Evolutionary conservation across 2,113 vertebrate species (phyloP).

Genomic region (Albula glossodonta): DNA sequence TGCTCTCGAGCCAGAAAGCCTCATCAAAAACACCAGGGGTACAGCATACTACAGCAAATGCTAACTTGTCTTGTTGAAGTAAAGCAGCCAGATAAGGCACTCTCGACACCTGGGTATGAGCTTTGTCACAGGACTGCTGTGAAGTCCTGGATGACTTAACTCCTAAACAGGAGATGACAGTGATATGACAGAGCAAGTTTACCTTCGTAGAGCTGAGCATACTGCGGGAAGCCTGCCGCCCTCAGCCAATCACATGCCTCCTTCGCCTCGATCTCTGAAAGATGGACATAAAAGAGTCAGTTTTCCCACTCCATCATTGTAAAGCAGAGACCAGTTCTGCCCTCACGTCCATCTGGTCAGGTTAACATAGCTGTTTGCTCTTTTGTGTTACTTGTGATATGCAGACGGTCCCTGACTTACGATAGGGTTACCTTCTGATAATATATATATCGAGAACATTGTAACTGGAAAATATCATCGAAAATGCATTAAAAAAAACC

Average conservation of each 20-base stretch:
- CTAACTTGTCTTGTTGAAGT: not conserved
- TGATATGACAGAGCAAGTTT: conserved; percentile 39
- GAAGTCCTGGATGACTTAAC: not conserved
- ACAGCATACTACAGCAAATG: no score
- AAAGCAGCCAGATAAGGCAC: not conserved
- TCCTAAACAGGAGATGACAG: conserved; percentile 12
- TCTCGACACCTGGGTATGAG: not conserved
- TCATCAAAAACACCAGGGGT: no score
- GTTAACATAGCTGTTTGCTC: not conserved
- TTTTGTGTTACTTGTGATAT: no score
- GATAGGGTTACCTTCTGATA: no score
- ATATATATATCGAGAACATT: no score
- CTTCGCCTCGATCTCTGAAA: conserved; percentile 93
- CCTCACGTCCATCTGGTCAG: not conserved
- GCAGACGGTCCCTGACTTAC: no score
- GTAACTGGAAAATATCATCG: no score
- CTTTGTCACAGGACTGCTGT: not conserved
- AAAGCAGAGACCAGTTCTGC: not conserved
- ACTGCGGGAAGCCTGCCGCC: conserved; percentile 96
- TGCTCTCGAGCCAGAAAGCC: no score
- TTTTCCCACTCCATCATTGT: not conserved
- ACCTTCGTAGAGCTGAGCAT: conserved; percentile 97
- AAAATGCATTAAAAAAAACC: no score
- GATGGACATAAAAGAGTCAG: conserved; percentile 45
- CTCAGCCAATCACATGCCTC: conserved; percentile 96